A percentile compares a stretch with the other conserved stretches of the same genome.
phyloP scores from a whole-genome alignment of 1,140 invertebrate species.

The Dinoponera quadriceps region DNA sequence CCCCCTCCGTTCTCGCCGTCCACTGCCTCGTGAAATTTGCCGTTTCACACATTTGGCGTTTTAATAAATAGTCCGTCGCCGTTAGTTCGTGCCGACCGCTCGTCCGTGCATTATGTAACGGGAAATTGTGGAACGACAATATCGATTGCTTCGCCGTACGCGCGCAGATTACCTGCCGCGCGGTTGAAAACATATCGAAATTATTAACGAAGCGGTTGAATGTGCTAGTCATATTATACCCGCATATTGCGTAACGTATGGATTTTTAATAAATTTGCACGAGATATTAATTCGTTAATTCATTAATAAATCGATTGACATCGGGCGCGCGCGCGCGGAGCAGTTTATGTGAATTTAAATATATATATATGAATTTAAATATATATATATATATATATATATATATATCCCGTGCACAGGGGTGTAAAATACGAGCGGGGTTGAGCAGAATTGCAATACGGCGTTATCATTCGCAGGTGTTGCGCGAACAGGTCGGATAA shows the following conservation, averaged over 20 bases:
- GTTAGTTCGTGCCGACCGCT: neutral
- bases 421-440: conserved; percentile 26
- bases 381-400: neutral
- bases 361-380: conserved; percentile 40
- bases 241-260: conserved; percentile 1
- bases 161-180: conserved; percentile 13
- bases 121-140: conserved; percentile 20
- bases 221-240: conserved; percentile 34
- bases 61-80: neutral
- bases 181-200: conserved; percentile 35
- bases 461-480: conserved; percentile 7
- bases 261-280: conserved; percentile 51
- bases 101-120: neutral
- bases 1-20: neutral
- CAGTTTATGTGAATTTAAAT: conserved; percentile 33
- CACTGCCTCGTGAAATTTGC: conserved; percentile 41
- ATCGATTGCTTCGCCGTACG: conserved; percentile 21
- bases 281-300: conserved; percentile 52
- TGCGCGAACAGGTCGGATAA: neutral
- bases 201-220: conserved; percentile 51
- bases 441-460: conserved; percentile 34
- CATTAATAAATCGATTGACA: conserved; percentile 46
- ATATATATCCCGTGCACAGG: neutral
- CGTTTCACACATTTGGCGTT: neutral
- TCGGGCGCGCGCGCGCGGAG: neutral